These are phyloP conservation scores for Cantharis lateralis DNA, from an alignment of 2,888 invertebrate species.

Conservation along the genomic window DNA sequence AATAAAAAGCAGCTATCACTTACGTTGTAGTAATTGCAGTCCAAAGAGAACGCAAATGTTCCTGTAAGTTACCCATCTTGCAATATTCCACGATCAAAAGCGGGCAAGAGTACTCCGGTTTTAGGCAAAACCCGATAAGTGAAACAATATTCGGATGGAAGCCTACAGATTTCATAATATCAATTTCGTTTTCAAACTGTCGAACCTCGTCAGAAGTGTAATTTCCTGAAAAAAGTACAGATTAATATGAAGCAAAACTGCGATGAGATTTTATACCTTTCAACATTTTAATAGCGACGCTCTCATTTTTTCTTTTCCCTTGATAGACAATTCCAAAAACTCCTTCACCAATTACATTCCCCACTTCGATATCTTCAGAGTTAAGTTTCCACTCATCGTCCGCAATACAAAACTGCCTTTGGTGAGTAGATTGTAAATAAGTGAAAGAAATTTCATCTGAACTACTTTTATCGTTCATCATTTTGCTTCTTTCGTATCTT, in stretches of 20 bases:
- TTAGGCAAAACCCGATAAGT: slow-evolving; percentile 78
- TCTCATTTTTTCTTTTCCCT: slow-evolving; percentile 60
- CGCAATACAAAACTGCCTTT: slow-evolving; percentile 27
- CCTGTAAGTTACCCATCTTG: slow-evolving; percentile 78
- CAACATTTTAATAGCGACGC: slow-evolving; percentile 85
- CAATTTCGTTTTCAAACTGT: slow-evolving; percentile 82
- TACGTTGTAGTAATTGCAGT: slow-evolving; percentile 40
- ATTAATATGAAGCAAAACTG: neutral
- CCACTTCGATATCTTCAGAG: slow-evolving; percentile 63
- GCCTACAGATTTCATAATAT: slow-evolving; percentile 85
- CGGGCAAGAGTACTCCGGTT: slow-evolving; percentile 51
- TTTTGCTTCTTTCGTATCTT: neutral
- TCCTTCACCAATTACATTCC: slow-evolving; percentile 78
- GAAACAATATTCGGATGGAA: slow-evolving; percentile 83
- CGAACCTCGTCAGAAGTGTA: slow-evolving; percentile 72
- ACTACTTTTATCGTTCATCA: slow-evolving; percentile 34
- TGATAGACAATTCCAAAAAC: slow-evolving; percentile 83
- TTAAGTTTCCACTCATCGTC: slow-evolving; percentile 72
- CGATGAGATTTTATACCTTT: slow-evolving; percentile 64
- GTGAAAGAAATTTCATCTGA: slow-evolving; percentile 33
- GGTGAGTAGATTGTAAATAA: slow-evolving; percentile 36
- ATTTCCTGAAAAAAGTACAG: slow-evolving; percentile 61
- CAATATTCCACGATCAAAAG: slow-evolving; percentile 85
- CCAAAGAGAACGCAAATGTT: slow-evolving; percentile 47
- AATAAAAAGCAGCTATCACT: neutral